A percentile compares a stretch with the other conserved stretches of the same genome.
These are phyloP conservation scores for Ephydatia muelleri DNA, from an alignment of 37 sponge, comb jelly and placozoan genomes.

Conservation along the genomic window DNA sequence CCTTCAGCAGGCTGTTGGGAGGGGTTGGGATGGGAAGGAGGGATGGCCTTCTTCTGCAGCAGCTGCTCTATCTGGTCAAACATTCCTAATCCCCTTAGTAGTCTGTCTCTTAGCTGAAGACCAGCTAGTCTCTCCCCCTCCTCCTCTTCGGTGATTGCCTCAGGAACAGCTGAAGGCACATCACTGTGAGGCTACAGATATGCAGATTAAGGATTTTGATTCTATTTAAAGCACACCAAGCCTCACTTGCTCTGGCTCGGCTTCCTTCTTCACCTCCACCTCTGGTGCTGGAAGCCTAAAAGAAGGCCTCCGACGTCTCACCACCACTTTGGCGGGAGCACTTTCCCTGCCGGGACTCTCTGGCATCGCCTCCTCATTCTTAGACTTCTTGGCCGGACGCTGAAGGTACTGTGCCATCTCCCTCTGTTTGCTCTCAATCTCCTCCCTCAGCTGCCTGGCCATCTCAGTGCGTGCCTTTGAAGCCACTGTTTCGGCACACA, in stretches of 20 bases:
- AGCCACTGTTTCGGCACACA: slow-evolving; percentile 93
- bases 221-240: background rate
- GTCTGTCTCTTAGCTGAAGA: slow-evolving; percentile 82
- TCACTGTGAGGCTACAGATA: slow-evolving; percentile 12
- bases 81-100: slow-evolving; percentile 80
- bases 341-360: slow-evolving; percentile 46
- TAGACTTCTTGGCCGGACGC: background rate
- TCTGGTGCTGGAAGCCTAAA: slow-evolving; percentile 34
- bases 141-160: slow-evolving; percentile 72
- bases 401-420: slow-evolving; percentile 19
- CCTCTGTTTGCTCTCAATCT: slow-evolving; percentile 63
- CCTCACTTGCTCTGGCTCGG: slow-evolving; percentile 2
- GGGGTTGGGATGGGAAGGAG: background rate
- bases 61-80: slow-evolving; percentile 70
- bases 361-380: slow-evolving; percentile 12
- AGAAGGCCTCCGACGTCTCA: slow-evolving; percentile 17
- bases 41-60: slow-evolving; percentile 14
- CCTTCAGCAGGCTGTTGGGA: background rate
- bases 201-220: background rate
- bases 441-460: slow-evolving; percentile 66
- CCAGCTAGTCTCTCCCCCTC: slow-evolving; percentile 84
- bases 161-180: slow-evolving; percentile 27
- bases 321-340: background rate
- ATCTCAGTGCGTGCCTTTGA: slow-evolving; percentile 83
- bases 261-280: slow-evolving; percentile 19